Conservation (phyloP, 2,888 invertebrate genomes). For the Nysson spinosus region DNA sequence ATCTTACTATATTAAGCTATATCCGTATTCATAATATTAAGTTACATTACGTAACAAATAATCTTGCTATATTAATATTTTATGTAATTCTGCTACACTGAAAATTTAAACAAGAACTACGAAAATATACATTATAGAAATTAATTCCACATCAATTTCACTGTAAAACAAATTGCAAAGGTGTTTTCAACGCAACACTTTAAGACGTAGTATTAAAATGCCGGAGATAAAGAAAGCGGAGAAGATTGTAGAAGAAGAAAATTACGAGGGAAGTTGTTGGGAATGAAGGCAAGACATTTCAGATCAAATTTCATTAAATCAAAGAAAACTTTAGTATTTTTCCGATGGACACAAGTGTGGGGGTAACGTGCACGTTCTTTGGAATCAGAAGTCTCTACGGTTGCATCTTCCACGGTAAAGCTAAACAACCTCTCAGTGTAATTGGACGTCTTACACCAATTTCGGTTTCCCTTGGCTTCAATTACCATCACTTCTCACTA, state of each 20-base stretch:
- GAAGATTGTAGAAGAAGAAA: neutral
- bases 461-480: conserved; percentile 12
- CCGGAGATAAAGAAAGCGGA: too few species aligned
- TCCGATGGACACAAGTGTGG: conserved; percentile 8
- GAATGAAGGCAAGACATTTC: neutral
- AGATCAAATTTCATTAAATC: conserved; percentile 25
- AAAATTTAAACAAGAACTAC: too few species aligned
- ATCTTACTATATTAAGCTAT: too few species aligned
- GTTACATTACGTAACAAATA: too few species aligned
- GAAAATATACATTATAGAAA: too few species aligned
- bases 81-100: too few species aligned
- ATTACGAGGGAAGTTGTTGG: neutral
- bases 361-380: conserved; percentile 17
- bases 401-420: conserved; percentile 6
- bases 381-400: conserved; percentile 19
- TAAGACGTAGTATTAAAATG: too few species aligned
- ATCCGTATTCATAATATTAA: too few species aligned
- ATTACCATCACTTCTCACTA: conserved; percentile 10
- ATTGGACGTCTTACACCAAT: conserved; percentile 26
- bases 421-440: conserved; percentile 21
- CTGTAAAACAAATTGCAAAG: too few species aligned
- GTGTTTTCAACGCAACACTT: too few species aligned
- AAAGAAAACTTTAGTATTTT: neutral
- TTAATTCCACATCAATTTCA: too few species aligned
- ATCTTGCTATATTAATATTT: too few species aligned